These are phyloP conservation scores for Ophiothrix spiculata DNA, from an alignment of 35 echinoderm and acorn worm species.

Conservation along the genomic window DNA sequence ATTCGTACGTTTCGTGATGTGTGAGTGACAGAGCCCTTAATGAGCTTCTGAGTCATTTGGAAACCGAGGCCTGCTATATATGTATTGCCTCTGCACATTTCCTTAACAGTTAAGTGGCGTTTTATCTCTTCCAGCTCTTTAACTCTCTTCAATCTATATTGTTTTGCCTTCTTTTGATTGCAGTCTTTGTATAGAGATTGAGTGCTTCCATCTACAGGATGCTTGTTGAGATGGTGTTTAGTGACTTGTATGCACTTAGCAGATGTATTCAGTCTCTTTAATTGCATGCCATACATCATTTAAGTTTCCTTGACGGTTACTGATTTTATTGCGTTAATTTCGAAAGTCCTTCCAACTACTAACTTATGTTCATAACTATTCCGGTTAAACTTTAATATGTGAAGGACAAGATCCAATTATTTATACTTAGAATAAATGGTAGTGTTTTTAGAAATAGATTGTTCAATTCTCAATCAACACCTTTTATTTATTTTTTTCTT, in stretches of 20 bases:
- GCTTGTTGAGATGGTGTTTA: conserved; percentile 16
- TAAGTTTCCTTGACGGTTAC: no score
- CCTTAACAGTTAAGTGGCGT: conserved; percentile 12
- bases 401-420: no score
- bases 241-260: background rate
- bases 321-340: no score
- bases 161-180: background rate
- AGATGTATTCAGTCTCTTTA: background rate
- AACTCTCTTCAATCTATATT: conserved; percentile 9
- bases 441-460: no score
- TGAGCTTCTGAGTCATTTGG: background rate
- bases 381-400: no score
- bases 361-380: no score
- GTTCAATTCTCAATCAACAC: no score
- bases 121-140: background rate
- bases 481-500: no score
- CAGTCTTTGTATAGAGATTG: conserved; percentile 12
- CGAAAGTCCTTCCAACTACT: no score
- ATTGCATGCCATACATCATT: background rate
- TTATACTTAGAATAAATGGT: no score
- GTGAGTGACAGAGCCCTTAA: no score
- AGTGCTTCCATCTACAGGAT: conserved; percentile 1
- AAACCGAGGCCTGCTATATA: conserved; percentile 2
- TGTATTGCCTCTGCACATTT: conserved; percentile 1
- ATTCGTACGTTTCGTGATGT: no score